Conservation (phyloP, 2,797 vertebrate species). For the Clangula hyemalis region DNA sequence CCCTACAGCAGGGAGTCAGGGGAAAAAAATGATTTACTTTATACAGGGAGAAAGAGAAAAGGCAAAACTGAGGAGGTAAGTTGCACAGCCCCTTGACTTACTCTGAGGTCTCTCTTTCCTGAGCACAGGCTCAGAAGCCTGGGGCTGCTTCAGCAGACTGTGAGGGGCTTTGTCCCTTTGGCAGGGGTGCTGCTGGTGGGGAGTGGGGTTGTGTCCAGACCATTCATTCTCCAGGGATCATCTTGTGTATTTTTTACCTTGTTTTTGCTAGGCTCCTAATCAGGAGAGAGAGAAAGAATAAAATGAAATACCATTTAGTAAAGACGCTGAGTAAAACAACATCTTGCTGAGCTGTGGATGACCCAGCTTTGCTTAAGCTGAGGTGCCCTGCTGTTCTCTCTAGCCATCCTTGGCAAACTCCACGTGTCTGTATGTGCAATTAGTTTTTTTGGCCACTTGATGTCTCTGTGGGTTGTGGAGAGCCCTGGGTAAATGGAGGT, state of each 20-base stretch:
- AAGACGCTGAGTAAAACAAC: neutral
- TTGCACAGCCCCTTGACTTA: neutral
- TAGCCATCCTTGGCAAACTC: neutral
- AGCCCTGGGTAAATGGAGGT: neutral
- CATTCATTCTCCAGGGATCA: neutral
- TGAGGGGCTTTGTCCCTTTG: neutral
- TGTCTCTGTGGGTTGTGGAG: conserved; percentile 44
- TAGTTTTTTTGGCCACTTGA: conserved; percentile 2
- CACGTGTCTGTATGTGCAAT: neutral
- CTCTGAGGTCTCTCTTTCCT: neutral
- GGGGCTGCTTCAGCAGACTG: neutral
- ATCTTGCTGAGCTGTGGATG: neutral
- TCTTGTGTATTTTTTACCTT: neutral
- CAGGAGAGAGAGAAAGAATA: neutral
- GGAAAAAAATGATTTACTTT: neutral
- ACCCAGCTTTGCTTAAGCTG: neutral
- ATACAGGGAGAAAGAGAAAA: neutral
- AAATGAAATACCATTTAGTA: neutral
- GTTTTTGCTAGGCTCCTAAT: neutral
- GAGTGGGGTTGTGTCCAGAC: fast-evolving
- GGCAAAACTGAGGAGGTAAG: neutral
- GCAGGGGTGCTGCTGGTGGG: neutral
- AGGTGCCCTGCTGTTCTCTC: neutral
- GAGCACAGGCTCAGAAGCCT: neutral
- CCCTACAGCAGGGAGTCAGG: neutral